Conservation (phyloP, 2,113 vertebrate genomes). For the Pteropus alecto region DNA sequence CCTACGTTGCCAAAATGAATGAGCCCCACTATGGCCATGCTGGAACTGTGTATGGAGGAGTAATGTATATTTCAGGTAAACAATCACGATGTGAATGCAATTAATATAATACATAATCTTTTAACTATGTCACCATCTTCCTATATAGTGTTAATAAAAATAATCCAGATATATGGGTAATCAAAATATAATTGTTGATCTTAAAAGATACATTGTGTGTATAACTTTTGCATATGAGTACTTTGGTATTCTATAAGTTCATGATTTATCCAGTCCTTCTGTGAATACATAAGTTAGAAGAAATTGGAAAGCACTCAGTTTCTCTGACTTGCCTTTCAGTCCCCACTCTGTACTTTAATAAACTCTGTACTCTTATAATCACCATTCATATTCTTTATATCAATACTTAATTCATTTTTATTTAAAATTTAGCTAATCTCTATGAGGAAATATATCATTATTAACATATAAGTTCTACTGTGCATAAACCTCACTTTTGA, state of each 20-base stretch:
- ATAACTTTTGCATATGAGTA: neutral
- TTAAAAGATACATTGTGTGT: neutral
- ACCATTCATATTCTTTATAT: neutral
- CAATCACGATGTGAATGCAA: neutral
- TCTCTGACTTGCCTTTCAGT: slow-evolving; percentile 30
- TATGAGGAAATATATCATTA: neutral
- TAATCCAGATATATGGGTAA: neutral
- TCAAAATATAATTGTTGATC: slow-evolving; percentile 9
- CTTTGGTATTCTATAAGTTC: neutral
- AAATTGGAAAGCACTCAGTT: neutral
- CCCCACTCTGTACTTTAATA: neutral
- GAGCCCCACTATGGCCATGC: slow-evolving; percentile 98
- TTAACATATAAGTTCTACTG: neutral
- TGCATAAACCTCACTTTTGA: neutral
- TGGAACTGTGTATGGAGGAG: slow-evolving; percentile 96
- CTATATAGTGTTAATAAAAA: neutral
- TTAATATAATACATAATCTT: neutral
- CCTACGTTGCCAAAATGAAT: slow-evolving; percentile 98
- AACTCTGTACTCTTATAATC: neutral
- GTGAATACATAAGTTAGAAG: slow-evolving; percentile 2
- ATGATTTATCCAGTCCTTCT: neutral
- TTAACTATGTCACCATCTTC: neutral
- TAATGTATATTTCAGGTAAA: slow-evolving; percentile 93
- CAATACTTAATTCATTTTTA: neutral
- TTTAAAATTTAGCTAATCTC: neutral